A percentile compares a stretch with the other conserved stretches of the same genome.
These are phyloP conservation scores for Malurus elegans DNA, from an alignment of 2,113 vertebrate genomes.

Conservation along the genomic window DNA sequence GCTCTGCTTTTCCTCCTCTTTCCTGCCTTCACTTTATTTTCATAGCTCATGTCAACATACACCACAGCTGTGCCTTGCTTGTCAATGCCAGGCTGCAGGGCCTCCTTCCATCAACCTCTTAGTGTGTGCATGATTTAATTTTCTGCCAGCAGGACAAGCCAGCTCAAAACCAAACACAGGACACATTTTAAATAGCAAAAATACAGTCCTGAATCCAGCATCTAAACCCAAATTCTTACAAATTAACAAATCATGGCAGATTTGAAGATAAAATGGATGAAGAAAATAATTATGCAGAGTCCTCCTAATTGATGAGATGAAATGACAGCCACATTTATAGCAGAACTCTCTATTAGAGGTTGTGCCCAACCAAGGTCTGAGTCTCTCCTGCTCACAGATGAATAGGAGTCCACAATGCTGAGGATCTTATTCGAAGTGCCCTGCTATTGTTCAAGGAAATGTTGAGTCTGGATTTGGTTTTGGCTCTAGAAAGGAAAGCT, in stretches of 20 bases:
- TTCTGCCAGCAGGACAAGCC: not conserved
- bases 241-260: not conserved
- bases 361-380: not conserved
- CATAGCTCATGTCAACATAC: not conserved
- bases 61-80: not conserved
- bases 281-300: not conserved
- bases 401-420: not conserved
- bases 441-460: not conserved
- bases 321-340: not conserved
- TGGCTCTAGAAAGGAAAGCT: not conserved
- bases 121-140: not conserved
- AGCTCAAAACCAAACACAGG: not conserved
- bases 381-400: not conserved
- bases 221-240: not conserved
- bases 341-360: not conserved
- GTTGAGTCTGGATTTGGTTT: not conserved
- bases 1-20: not conserved
- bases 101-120: not conserved
- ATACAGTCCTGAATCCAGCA: not conserved
- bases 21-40: not conserved
- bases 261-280: not conserved
- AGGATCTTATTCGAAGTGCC: not conserved
- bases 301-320: not conserved
- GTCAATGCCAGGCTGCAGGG: not conserved
- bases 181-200: not conserved